A percentile compares a stretch with the other conserved stretches of the same genome.
phyloP scores from a whole-genome alignment of 2,888 invertebrate species.

The Cryptus armator region DNA sequence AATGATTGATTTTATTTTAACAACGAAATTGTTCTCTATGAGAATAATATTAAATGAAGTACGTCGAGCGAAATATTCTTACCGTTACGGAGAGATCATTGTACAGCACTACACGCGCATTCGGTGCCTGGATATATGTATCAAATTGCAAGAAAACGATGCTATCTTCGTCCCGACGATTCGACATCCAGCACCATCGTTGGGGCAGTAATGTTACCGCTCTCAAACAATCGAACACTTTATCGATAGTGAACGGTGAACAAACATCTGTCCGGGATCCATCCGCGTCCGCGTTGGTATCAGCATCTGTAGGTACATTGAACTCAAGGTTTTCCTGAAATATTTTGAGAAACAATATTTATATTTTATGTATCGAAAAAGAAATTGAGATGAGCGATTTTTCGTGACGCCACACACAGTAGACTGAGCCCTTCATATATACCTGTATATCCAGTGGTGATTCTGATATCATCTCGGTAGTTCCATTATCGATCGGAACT shows the following conservation, averaged over 20 bases:
- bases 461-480: too few species aligned
- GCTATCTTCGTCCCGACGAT: constrained; percentile 13
- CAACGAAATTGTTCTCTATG: too few species aligned
- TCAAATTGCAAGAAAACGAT: constrained; percentile 19
- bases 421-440: too few species aligned
- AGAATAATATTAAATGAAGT: too few species aligned
- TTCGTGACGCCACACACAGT: too few species aligned
- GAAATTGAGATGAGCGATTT: too few species aligned
- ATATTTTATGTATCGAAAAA: too few species aligned
- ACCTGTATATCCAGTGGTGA: too few species aligned
- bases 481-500: too few species aligned
- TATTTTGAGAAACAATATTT: too few species aligned
- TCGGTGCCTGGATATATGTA: background rate
- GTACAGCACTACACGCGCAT: constrained; percentile 3
- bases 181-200: constrained; percentile 7
- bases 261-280: background rate
- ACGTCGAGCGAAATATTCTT: background rate
- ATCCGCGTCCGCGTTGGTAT: background rate
- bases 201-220: constrained; percentile 13
- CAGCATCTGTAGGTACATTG: background rate
- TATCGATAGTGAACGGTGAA: constrained; percentile 6
- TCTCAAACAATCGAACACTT: constrained; percentile 21
- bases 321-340: too few species aligned
- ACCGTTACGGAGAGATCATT: constrained; percentile 24
- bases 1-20: too few species aligned